These are phyloP conservation scores for Vanessa atalanta DNA, from an alignment of 1,140 invertebrate genomes.

Conservation along the genomic window DNA sequence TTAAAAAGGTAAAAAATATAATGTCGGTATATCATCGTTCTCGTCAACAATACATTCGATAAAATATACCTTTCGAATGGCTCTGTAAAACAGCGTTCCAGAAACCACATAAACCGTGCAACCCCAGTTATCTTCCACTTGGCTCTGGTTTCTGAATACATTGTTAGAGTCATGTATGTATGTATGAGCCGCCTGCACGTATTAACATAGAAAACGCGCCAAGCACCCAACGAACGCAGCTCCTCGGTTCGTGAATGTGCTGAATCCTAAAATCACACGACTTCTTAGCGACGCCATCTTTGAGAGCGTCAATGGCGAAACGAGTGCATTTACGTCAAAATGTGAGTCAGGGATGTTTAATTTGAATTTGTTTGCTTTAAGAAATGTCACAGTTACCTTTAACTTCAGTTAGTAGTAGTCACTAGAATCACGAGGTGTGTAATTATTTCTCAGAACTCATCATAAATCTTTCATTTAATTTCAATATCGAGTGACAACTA, in stretches of 20 bases:
- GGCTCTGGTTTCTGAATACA: constrained; percentile 33
- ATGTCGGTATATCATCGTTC: neutral
- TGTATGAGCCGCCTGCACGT: constrained; percentile 39
- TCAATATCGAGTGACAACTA: too few species aligned
- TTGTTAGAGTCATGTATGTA: constrained; percentile 43
- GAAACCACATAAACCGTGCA: constrained; percentile 18
- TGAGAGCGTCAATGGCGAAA: constrained; percentile 6
- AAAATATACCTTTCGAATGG: constrained; percentile 1
- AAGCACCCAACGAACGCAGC: constrained; percentile 22
- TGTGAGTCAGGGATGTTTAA: neutral
- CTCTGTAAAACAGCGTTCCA: constrained; percentile 2
- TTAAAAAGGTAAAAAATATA: too few species aligned
- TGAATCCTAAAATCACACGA: constrained; percentile 32
- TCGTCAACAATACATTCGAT: neutral
- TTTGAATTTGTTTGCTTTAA: constrained; percentile 4
- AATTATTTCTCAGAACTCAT: too few species aligned
- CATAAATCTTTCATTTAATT: too few species aligned
- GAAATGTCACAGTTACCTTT: neutral
- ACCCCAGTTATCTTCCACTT: constrained; percentile 30
- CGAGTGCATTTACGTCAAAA: constrained; percentile 7
- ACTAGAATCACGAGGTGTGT: too few species aligned
- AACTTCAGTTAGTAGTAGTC: too few species aligned
- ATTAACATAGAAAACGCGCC: constrained; percentile 46
- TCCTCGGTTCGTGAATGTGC: constrained; percentile 33
- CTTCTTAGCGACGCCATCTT: neutral